Conservation (phyloP, 2,113 vertebrate genomes). For the Pelusios castaneus region DNA sequence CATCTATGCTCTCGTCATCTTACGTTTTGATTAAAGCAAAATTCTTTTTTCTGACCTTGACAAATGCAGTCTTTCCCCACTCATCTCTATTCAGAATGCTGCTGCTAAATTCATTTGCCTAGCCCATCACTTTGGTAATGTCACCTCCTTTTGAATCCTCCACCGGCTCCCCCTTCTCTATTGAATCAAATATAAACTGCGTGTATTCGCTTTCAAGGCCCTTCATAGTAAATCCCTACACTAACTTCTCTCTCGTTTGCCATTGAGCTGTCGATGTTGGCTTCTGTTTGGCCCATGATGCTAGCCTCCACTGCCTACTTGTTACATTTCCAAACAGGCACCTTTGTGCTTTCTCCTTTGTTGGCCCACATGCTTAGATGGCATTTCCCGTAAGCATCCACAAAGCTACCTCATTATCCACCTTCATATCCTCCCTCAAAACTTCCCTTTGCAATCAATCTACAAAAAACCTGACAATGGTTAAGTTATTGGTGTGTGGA, state of each 20-base stretch:
- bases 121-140: not conserved
- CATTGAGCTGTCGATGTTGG: not conserved
- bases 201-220: not conserved
- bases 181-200: not conserved
- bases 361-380: not conserved
- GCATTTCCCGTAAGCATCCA: not conserved
- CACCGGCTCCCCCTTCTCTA: not conserved
- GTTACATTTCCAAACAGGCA: not conserved
- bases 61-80: not conserved
- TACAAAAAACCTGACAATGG: not conserved
- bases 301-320: not conserved
- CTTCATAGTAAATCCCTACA: not conserved
- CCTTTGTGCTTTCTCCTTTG: not conserved
- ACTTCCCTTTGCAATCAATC: not conserved
- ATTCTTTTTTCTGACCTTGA: not conserved
- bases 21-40: not conserved
- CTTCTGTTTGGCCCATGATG: not conserved
- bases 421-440: not conserved
- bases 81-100: not conserved
- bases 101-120: not conserved
- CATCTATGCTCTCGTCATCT: not conserved
- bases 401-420: not conserved
- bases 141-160: not conserved
- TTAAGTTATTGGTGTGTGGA: not conserved
- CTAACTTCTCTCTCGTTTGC: not conserved